These are phyloP conservation scores for Abramis brama DNA, from an alignment of 2,113 vertebrate species.

Conservation along the genomic window DNA sequence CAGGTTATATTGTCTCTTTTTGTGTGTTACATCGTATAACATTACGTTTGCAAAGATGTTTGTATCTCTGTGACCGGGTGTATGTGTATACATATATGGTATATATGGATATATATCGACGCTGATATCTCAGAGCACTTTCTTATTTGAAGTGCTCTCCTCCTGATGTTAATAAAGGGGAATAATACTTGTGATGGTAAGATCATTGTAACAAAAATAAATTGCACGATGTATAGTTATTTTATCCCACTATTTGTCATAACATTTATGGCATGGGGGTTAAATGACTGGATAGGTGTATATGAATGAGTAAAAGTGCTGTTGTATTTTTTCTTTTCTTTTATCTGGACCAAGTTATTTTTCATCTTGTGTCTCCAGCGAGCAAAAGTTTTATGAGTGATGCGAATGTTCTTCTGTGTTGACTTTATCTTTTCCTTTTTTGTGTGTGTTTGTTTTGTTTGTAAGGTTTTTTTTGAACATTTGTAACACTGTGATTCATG, in stretches of 20 bases:
- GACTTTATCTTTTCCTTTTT: conserved; percentile 58
- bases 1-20: conserved; percentile 76
- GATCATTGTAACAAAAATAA: conserved; percentile 78
- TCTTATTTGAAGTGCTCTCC: conserved; percentile 80
- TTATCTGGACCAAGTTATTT: conserved; percentile 81
- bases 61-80: conserved; percentile 78
- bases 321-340: conserved; percentile 62
- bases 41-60: conserved; percentile 74
- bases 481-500: conserved; percentile 86
- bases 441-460: conserved; percentile 63
- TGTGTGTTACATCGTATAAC: conserved; percentile 77
- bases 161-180: conserved; percentile 78
- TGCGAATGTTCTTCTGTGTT: conserved; percentile 78
- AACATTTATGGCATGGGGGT: conserved; percentile 94
- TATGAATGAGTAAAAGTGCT: conserved; percentile 69
- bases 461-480: conserved; percentile 64
- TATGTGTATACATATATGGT: conserved; percentile 65
- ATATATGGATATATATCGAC: conserved; percentile 69
- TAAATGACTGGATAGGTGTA: conserved; percentile 83
- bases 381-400: conserved; percentile 81
- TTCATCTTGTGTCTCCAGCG: conserved; percentile 77
- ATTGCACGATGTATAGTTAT: conserved; percentile 83
- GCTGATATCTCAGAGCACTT: conserved; percentile 72
- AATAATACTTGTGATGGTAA: conserved; percentile 83
- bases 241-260: conserved; percentile 85